Percentiles rank a stretch among this genome's conserved stretches.
Evolutionary conservation across 2,797 vertebrate species (phyloP).

Genomic region (Petrocephalus schoutedeni): DNA sequence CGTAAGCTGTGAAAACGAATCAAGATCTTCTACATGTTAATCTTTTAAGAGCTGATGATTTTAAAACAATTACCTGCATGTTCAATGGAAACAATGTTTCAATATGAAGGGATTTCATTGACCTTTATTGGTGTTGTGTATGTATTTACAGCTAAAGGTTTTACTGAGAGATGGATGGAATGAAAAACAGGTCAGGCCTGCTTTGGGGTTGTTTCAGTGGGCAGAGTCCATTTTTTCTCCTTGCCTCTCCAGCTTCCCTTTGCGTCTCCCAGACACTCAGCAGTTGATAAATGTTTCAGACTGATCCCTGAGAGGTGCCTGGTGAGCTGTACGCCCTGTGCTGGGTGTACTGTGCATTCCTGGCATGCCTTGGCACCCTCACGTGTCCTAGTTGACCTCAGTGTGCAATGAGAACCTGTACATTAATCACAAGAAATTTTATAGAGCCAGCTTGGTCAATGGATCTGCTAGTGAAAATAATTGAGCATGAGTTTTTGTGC

Average conservation of each 20-base stretch:
- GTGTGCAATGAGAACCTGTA: background rate
- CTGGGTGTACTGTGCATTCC: slow-evolving; percentile 58
- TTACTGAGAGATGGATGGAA: background rate
- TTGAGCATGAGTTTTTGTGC: background rate
- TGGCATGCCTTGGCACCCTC: slow-evolving; percentile 49
- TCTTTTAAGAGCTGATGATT: background rate
- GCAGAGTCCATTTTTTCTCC: slow-evolving; percentile 1
- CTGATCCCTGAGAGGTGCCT: slow-evolving; percentile 30
- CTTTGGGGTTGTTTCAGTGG: background rate
- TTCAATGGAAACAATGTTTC: background rate
- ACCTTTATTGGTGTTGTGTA: background rate
- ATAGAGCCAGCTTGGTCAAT: background rate
- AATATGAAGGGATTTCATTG: background rate
- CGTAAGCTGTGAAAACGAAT: background rate
- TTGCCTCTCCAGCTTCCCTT: background rate
- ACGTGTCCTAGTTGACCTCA: background rate
- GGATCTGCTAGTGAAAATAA: background rate
- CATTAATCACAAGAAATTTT: background rate
- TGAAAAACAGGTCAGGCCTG: background rate
- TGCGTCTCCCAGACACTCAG: background rate
- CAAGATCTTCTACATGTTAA: background rate
- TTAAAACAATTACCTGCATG: background rate
- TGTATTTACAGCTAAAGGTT: background rate
- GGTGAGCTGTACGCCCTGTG: slow-evolving; percentile 49
- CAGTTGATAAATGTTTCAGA: slow-evolving; percentile 24